Evolutionary conservation across 2,888 invertebrate species (phyloP), one percentile per base, ranked within the genome.

Genomic region (Chirona hameri): DNA sequence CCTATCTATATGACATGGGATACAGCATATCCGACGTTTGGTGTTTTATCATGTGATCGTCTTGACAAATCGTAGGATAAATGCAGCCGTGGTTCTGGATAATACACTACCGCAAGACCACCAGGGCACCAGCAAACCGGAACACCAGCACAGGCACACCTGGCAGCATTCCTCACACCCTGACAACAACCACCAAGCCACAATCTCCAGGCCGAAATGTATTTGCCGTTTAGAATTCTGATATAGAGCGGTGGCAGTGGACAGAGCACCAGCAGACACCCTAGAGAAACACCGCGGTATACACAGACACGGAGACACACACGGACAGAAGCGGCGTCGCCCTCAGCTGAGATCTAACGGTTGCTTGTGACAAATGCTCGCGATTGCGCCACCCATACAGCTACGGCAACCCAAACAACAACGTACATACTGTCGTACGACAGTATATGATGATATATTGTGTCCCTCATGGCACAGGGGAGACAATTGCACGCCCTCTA

Each of bases 311-410:
- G 15, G 52, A 52, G 15, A 52, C 52, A 9, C 7, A 52, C 52
- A 52, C 52, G 52, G 52, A 52, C 52, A 76, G 18, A 9, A 46
- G 76, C 46, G 21, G 18, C 10, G 46, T 39, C 21, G 76, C 39
- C 39, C 76, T 72, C 39, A 76, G 76, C 76, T 76, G 76, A 76
- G 76, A 76, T 76, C 76, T 21, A 21, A 46, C 3, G 12, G 76
- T 46, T 46, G 14, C 52, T 1, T 52, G 14, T 24, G 72, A 24
- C 46, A 76, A 76, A 46, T 76, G 46, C 39, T 65, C 18, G n/a
- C 57, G 27, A 81, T 39, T 39, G 39, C 39, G 7, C 7, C 81
- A 81, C 31, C 14, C 18, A 76, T 31, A 72, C 72, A 18, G 57
- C 27, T 69, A 55, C 46, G 57, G 55, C 57, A 24, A 29, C 18